Conservation (phyloP, 2,888 invertebrate genomes). For the Cordilura impudica region DNA sequence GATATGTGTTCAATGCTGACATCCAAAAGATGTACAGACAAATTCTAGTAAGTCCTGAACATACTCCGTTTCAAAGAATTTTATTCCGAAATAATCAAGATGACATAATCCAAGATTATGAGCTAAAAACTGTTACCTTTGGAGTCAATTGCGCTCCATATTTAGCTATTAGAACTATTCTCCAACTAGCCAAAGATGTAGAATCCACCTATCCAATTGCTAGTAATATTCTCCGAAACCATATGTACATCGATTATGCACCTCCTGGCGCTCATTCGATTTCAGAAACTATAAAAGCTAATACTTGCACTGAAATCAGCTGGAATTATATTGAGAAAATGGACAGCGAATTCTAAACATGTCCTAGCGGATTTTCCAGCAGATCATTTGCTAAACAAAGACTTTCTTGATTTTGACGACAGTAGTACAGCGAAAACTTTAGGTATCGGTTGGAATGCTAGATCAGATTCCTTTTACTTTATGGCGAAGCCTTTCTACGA, state of each 20-base stretch:
- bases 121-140: slow-evolving; percentile 43
- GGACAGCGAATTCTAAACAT: slow-evolving; percentile 5
- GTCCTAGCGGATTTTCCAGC: background rate
- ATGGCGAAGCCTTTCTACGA: background rate
- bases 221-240: slow-evolving; percentile 24
- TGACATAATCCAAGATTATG: background rate
- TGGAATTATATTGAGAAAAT: slow-evolving; percentile 3
- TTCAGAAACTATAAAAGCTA: slow-evolving; percentile 17
- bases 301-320: background rate
- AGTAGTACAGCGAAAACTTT: slow-evolving; percentile 23
- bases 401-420: slow-evolving; percentile 51
- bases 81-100: background rate
- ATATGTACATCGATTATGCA: slow-evolving; percentile 56
- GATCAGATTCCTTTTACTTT: slow-evolving; percentile 27
- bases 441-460: slow-evolving; percentile 55
- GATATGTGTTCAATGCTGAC: slow-evolving; percentile 22
- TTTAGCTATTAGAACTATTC: slow-evolving; percentile 52
- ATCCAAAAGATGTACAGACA: background rate
- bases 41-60: background rate
- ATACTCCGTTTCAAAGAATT: background rate
- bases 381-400: slow-evolving; percentile 14
- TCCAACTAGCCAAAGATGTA: slow-evolving; percentile 37
- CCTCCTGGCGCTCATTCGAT: slow-evolving; percentile 41
- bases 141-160: slow-evolving; percentile 59
- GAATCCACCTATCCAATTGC: slow-evolving; percentile 44